phyloP scores from a whole-genome alignment of 2,113 vertebrate species.

The Lipotes vexillifer region DNA sequence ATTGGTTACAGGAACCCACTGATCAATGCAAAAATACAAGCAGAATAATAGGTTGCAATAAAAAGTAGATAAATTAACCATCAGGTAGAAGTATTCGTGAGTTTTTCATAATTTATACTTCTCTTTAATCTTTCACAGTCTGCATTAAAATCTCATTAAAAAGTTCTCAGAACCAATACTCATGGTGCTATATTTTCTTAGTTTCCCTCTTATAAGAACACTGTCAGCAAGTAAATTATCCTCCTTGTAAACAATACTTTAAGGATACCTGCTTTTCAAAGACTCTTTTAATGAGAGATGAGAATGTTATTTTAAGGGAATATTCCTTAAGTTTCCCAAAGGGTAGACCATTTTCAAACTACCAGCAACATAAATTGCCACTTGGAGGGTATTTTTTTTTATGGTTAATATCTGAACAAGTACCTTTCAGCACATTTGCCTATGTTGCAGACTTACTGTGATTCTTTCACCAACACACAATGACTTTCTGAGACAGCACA shows the following conservation, averaged over 20 bases:
- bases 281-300: slow-evolving; percentile 35
- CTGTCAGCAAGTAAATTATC: slow-evolving; percentile 55
- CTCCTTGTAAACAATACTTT: slow-evolving; percentile 37
- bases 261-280: slow-evolving; percentile 46
- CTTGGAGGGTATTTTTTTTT: background rate
- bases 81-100: slow-evolving; percentile 35
- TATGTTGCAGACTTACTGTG: slow-evolving; percentile 58
- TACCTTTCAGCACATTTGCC: slow-evolving; percentile 41
- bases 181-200: slow-evolving; percentile 31
- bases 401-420: slow-evolving; percentile 46
- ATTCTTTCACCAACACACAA: slow-evolving; percentile 56
- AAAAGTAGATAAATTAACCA: slow-evolving; percentile 45
- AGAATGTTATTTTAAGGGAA: slow-evolving; percentile 50
- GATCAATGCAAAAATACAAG: background rate
- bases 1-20: background rate
- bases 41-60: background rate
- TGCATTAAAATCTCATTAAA: slow-evolving; percentile 55
- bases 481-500: slow-evolving; percentile 43
- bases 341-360: slow-evolving; percentile 42
- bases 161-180: slow-evolving; percentile 49
- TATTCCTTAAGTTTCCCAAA: slow-evolving; percentile 56
- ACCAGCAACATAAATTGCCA: slow-evolving; percentile 35
- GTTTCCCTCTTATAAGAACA: slow-evolving; percentile 54
- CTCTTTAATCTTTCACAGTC: slow-evolving; percentile 40
- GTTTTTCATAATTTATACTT: slow-evolving; percentile 30